These are phyloP conservation scores for Phalacrocorax carbo DNA, from an alignment of 2,113 vertebrate species.

Conservation along the genomic window DNA sequence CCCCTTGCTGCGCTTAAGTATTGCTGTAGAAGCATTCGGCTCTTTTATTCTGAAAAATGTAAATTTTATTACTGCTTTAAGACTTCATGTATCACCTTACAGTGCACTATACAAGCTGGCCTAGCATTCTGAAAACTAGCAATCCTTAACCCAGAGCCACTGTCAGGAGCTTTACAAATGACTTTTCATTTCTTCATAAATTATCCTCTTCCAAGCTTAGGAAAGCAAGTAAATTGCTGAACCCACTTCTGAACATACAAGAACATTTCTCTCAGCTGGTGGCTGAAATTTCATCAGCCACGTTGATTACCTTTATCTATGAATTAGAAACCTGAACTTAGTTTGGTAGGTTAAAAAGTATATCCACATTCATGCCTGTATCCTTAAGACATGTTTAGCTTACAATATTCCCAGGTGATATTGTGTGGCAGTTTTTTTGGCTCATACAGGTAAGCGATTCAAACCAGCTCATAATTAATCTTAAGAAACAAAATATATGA, in stretches of 20 bases:
- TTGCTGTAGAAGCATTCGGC: neutral
- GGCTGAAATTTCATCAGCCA: neutral
- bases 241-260: neutral
- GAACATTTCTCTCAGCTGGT: neutral
- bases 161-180: neutral
- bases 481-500: neutral
- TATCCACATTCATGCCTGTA: neutral
- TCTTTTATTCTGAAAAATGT: neutral
- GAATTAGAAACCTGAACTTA: neutral
- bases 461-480: neutral
- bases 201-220: neutral
- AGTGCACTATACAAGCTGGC: neutral
- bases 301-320: neutral
- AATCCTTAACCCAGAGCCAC: neutral
- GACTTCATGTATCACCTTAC: neutral
- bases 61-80: neutral
- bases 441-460: neutral
- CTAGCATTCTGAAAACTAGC: neutral
- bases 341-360: neutral
- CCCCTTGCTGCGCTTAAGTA: neutral
- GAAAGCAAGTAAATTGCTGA: neutral
- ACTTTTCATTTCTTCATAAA: neutral
- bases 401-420: neutral
- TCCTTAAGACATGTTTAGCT: neutral
- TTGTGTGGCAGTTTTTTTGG: neutral